Evolutionary conservation across 2,113 vertebrate genomes (phyloP), one percentile per base, ranked within the genome.

Genomic region (Dipodomys merriami): DNA sequence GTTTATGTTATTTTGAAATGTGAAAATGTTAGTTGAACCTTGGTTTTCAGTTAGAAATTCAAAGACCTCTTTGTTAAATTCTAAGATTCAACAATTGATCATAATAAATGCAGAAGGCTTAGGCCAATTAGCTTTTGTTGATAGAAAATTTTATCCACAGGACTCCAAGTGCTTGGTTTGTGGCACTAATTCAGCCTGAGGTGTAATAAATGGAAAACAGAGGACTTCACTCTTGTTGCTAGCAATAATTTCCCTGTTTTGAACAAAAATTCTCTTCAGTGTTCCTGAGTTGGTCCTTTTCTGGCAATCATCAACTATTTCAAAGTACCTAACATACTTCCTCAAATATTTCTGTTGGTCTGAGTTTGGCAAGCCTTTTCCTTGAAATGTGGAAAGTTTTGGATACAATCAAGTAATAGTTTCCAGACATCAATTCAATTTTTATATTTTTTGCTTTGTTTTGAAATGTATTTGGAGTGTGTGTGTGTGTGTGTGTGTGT

Each of bases 371-470:
- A 46, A 78, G 80, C 19, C 22, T 84, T 72, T n/a, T 2, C 68
- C 2, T 81, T 76, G 83, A 84, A 95, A 67, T 39, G 9, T 25
- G 60, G 29, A 91, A 23, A 13, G 46, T 15, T 53, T 71, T 22
- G 33, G 35, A 16, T 76, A 84, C 88, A 86, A 88, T 80, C 23
- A 89, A 2, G 2, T 22, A 46, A 49, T 57, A 7, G 2, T 80
- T 87, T 86, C 60, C 22, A 46, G 68, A 76, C 8, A 67, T 57
- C 35, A 68, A 67, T 65, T 68, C 68, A 25, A 73, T 1, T 29
- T 92, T 92, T 86, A 83, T 5, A 44, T n/a, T 77, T 60, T 74
- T 82, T 83, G 35, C 22, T 83, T 76, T 91, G 74, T 80, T 86
- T 57, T 57, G 53, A 57, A 57, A 73, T 69, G 29, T 53, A 2